Evolutionary conservation across 2,888 invertebrate species (phyloP).

Genomic region (Hydrotaea diabolus): DNA sequence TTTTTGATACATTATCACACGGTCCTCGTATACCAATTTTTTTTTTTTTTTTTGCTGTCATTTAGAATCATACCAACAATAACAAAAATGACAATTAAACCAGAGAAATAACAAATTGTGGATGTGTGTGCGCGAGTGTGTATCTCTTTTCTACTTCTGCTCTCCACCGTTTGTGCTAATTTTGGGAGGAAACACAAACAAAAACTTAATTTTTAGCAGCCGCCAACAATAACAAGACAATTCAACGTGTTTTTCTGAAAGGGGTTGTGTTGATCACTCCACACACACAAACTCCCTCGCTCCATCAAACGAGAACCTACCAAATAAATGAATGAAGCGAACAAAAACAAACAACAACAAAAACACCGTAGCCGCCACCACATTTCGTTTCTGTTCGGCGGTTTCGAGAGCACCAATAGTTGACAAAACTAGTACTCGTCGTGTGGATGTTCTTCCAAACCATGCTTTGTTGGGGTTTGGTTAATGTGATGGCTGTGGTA

Average conservation of each 20-base stretch:
- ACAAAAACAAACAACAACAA: not conserved
- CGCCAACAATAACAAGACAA: not conserved
- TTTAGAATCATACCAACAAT: not conserved
- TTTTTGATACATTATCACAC: not conserved
- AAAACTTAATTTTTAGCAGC: not conserved
- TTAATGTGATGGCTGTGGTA: no score
- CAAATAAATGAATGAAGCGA: not conserved
- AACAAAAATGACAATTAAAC: conserved; percentile 1
- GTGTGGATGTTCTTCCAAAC: no score
- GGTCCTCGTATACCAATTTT: not conserved
- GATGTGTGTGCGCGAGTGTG: not conserved
- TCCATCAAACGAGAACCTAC: not conserved
- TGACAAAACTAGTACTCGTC: no score
- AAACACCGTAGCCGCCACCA: not conserved
- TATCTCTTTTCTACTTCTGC: not conserved
- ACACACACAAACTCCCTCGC: not conserved
- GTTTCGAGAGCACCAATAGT: not conserved
- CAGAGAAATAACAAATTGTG: not conserved
- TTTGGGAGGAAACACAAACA: conserved; percentile 3
- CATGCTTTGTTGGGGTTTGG: no score
- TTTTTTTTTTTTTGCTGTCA: not conserved
- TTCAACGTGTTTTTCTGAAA: not conserved
- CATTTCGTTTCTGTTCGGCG: not conserved
- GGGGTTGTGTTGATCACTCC: not conserved
- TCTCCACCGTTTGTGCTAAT: conserved; percentile 27